phyloP scores from a whole-genome alignment of 2,113 vertebrate species.

The Gobius niger region DNA sequence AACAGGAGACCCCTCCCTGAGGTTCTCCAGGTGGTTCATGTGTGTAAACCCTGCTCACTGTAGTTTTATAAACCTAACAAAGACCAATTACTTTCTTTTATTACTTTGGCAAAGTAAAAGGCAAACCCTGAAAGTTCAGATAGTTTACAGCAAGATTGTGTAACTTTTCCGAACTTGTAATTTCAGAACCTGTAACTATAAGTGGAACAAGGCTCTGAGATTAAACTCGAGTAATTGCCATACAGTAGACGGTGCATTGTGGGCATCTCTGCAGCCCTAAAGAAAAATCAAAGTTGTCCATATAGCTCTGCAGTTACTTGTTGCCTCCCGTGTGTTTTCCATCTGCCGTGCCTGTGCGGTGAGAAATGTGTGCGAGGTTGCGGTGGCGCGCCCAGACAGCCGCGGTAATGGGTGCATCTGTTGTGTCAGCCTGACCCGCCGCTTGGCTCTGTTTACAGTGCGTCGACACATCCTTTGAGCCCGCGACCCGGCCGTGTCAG shows the following conservation, averaged over 20 bases:
- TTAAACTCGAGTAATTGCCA: not conserved
- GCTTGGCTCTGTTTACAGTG: constrained; percentile 51
- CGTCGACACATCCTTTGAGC: constrained; percentile 41
- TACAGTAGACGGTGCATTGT: not conserved
- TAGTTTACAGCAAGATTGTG: not conserved
- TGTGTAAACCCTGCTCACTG: too few species aligned
- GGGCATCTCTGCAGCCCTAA: not conserved
- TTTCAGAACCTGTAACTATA: not conserved
- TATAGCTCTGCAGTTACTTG: constrained; percentile 21
- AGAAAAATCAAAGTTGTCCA: constrained; percentile 9
- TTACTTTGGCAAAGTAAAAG: not conserved
- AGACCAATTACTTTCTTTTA: too few species aligned
- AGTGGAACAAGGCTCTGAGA: not conserved
- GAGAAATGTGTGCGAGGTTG: constrained; percentile 52
- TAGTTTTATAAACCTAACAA: too few species aligned
- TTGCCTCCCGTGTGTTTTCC: constrained; percentile 13
- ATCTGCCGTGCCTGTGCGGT: constrained; percentile 36
- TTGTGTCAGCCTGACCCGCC: constrained; percentile 57
- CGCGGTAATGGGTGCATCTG: constrained; percentile 40
- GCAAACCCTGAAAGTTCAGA: not conserved
- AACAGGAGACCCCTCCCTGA: too few species aligned
- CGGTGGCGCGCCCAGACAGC: constrained; percentile 31
- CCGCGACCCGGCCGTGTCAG: constrained; percentile 40
- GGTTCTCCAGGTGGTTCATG: too few species aligned
- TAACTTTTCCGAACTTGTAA: not conserved